Percentiles rank a stretch among this genome's conserved stretches.
phyloP scores from a whole-genome alignment of 2,113 vertebrate genomes.

The Haplochromis burtoni region DNA sequence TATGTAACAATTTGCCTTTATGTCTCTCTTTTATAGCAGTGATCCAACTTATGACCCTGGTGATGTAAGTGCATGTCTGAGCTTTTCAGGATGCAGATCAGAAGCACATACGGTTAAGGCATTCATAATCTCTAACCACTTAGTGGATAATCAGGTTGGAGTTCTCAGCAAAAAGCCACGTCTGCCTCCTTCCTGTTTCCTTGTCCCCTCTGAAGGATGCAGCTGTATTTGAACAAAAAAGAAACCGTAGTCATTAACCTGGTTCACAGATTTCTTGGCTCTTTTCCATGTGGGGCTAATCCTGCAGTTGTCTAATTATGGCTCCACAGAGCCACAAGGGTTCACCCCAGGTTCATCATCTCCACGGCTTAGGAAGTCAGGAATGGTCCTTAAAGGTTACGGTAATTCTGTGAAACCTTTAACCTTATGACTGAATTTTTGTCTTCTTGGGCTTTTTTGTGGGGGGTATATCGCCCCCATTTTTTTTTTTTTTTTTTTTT shows the following conservation, averaged over 20 bases:
- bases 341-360: neutral
- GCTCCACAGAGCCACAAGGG: neutral
- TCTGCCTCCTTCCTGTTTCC: neutral
- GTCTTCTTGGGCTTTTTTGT: fast-evolving
- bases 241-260: neutral
- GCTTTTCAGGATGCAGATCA: neutral
- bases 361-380: neutral
- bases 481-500: fast-evolving
- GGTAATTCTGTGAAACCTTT: neutral
- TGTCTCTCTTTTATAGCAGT: neutral
- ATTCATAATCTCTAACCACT: neutral
- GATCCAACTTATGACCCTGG: neutral
- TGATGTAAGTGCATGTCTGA: neutral
- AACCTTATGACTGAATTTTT: neutral
- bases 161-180: neutral
- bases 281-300: neutral
- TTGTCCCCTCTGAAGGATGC: neutral
- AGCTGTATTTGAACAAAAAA: neutral
- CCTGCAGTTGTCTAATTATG: neutral
- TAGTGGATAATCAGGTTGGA: neutral
- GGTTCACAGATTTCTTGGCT: neutral
- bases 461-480: neutral
- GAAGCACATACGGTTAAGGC: neutral
- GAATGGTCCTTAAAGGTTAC: neutral
- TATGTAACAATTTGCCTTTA: neutral